phyloP scores from a whole-genome alignment of 2,888 invertebrate genomes.

The Chymomyza fuscimana region DNA sequence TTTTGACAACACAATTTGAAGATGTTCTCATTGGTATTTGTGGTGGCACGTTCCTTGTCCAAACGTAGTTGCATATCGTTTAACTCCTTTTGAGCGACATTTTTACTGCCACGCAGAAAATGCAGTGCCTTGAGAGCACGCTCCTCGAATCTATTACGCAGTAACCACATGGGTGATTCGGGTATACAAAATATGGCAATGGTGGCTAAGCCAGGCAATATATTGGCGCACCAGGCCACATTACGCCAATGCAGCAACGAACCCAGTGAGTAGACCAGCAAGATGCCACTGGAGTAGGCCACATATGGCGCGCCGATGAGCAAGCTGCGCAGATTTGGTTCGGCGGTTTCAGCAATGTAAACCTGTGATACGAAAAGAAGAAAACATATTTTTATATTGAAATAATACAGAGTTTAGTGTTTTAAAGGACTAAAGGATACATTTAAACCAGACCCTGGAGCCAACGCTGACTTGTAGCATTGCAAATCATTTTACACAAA shows the following conservation, averaged over 20 bases:
- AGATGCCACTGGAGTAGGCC: constrained; percentile 87
- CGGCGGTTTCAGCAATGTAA: constrained; percentile 87
- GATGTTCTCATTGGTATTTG: constrained; percentile 80
- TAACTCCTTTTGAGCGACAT: constrained; percentile 82
- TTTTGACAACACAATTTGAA: constrained; percentile 82
- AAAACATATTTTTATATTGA: neutral
- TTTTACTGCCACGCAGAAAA: constrained; percentile 83
- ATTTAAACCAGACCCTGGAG: too few relatives aligned
- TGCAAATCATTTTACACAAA: too few relatives aligned
- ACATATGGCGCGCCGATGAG: constrained; percentile 87
- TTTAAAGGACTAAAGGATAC: neutral
- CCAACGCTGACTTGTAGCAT: too few relatives aligned
- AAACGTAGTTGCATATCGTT: constrained; percentile 83
- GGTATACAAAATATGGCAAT: constrained; percentile 84
- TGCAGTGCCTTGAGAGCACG: constrained; percentile 82
- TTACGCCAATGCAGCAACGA: constrained; percentile 85
- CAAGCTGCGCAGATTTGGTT: constrained; percentile 85
- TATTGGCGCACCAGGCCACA: constrained; percentile 84
- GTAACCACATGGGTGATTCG: constrained; percentile 88
- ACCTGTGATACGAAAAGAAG: constrained; percentile 81
- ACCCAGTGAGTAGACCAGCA: constrained; percentile 87
- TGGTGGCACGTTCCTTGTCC: constrained; percentile 81
- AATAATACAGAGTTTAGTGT: neutral
- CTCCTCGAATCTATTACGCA: constrained; percentile 82
- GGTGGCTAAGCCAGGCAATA: constrained; percentile 83